Evolutionary conservation across 1,140 invertebrate species (phyloP).

Genomic region (Lerema accius): DNA sequence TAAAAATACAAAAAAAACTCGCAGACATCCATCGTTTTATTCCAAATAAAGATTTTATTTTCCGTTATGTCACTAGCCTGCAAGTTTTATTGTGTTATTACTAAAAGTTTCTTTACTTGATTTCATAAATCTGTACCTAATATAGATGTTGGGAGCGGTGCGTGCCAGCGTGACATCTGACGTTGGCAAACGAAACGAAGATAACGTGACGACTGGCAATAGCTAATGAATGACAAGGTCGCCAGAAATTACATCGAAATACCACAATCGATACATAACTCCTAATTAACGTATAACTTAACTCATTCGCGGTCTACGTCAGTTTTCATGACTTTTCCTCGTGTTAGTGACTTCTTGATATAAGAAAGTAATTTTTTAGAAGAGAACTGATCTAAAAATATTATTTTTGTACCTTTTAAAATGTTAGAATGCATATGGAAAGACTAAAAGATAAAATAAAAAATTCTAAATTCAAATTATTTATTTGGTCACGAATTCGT

Average conservation of each 20-base stretch:
- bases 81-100: conserved; percentile 7
- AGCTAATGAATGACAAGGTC: conserved; percentile 48
- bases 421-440: no score
- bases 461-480: no score
- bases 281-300: no score
- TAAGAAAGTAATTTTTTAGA: no score
- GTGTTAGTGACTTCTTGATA: no score
- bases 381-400: no score
- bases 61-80: background rate
- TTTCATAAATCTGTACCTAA: conserved; percentile 35
- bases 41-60: conserved; percentile 2
- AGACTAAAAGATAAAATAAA: no score
- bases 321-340: no score
- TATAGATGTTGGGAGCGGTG: conserved; percentile 45
- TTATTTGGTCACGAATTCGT: no score
- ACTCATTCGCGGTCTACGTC: no score
- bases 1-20: background rate
- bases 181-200: conserved; percentile 37
- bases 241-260: conserved; percentile 34
- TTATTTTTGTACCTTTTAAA: no score
- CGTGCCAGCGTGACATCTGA: conserved; percentile 51
- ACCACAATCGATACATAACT: conserved; percentile 49
- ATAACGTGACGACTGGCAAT: conserved; percentile 53
- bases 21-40: background rate
- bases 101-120: conserved; percentile 11